Evolutionary conservation across 2,888 invertebrate species (phyloP), one percentile per base, ranked within the genome.

Genomic region (Patella depressa): DNA sequence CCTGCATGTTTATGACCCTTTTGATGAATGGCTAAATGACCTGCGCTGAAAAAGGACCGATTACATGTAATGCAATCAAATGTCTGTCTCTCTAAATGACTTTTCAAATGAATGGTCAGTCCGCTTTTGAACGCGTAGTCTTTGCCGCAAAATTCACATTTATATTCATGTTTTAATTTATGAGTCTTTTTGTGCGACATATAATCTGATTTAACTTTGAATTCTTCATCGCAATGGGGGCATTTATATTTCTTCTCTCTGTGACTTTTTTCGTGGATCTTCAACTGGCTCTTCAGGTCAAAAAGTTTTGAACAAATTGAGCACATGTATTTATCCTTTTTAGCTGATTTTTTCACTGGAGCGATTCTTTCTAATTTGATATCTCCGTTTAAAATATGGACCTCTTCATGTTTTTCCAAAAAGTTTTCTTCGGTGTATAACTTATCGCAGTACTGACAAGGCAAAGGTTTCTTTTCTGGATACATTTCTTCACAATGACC

Each of bases 1-100:
- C 65, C 65, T 11, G 65, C 65, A 11, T 65, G 65, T 14, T 65
- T 65, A 65, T 65, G 65, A 11, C 65, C 65, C 12, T 65, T 65
- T 24, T 65, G 19, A 65, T 65, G 65, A 14, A 65, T 65, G 19
- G 65, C 65, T 65, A 65, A 65, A 65, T 65, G 65, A 12, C 65
- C 65, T 11, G 65, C 65, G 24, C 65, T 65, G 19, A 65, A 65
- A 24, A 65, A 65, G 24, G 65, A 65, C 3, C 65, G 65, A 65
- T 65, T 65, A 65, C 65, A 65, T 65, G 19, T 19, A 24, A 24
- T 24, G 24, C 65, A 65, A 65, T 65, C 65, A 65, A 65, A 65
- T 11, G 65, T 24, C 5, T 19, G 19, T 65, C 24, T 65, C 19
- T 24, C 19, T 65, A 19, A 19, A 65, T 65, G 65, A 3, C 12